These are phyloP conservation scores for Gobio gobio DNA, from an alignment of 2,113 vertebrate species.

Conservation along the genomic window DNA sequence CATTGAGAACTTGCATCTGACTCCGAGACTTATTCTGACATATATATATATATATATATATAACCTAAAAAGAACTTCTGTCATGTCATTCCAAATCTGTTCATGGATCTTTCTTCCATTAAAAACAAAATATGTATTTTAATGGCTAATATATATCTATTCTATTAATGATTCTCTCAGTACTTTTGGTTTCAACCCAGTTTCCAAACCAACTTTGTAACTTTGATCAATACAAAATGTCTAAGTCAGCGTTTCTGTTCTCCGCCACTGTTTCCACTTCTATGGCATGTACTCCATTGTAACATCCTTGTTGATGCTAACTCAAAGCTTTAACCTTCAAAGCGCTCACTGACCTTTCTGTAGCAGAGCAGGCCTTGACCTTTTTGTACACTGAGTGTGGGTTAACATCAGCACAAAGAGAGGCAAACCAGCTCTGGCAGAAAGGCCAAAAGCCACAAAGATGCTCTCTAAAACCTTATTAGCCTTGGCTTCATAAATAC, in stretches of 20 bases:
- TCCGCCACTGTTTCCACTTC: not conserved
- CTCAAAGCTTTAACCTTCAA: constrained; percentile 50
- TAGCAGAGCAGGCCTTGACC: constrained; percentile 40
- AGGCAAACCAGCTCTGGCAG: not conserved
- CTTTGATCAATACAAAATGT: not conserved
- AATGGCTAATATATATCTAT: not conserved
- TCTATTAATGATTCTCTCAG: not conserved
- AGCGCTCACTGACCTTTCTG: constrained; percentile 49
- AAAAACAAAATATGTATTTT: no score
- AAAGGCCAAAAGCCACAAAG: constrained; percentile 49
- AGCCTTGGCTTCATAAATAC: constrained; percentile 14
- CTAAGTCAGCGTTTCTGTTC: no score
- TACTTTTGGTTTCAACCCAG: not conserved
- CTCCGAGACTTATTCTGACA: no score
- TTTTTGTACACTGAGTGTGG: constrained; percentile 39
- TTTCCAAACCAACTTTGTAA: not conserved
- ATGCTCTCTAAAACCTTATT: constrained; percentile 31
- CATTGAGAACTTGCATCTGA: no score
- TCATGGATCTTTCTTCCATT: not conserved
- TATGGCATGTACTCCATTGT: not conserved
- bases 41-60: no score
- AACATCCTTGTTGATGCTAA: constrained; percentile 33
- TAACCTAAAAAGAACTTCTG: not conserved
- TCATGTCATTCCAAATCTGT: not conserved
- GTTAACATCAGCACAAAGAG: constrained; percentile 22